Evolutionary conservation across 2,888 invertebrate species (phyloP).

Genomic region (Troides oblongomaculatus): DNA sequence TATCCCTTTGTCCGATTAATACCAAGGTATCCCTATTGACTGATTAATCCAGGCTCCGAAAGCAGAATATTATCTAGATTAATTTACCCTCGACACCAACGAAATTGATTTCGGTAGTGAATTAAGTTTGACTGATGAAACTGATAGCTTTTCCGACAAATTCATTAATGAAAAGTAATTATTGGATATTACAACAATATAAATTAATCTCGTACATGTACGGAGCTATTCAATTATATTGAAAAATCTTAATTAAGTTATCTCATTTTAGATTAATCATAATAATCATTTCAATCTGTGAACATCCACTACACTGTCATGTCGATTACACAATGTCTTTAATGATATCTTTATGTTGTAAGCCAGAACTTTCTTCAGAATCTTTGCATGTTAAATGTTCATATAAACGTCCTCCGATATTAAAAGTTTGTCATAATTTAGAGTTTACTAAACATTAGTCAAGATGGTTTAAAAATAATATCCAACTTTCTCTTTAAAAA

Average conservation of each 20-base stretch:
- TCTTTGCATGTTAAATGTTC: background rate
- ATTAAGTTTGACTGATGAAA: background rate
- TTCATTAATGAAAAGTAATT: background rate
- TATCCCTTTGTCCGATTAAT: conserved; percentile 44
- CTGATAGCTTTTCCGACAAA: background rate
- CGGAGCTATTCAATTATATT: background rate
- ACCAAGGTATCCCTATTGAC: background rate
- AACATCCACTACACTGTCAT: background rate
- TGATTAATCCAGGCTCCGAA: background rate
- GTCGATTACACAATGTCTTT: background rate
- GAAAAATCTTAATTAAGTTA: background rate
- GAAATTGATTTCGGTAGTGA: background rate
- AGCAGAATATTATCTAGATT: background rate
- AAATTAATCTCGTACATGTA: background rate
- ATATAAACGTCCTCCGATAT: background rate
- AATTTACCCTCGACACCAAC: background rate
- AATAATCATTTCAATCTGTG: no score
- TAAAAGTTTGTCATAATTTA: background rate
- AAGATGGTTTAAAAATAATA: background rate
- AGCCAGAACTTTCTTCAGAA: background rate
- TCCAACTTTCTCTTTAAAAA: conserved; percentile 2
- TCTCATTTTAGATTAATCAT: no score
- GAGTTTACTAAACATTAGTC: background rate
- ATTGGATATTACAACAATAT: background rate
- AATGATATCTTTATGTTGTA: background rate